These are phyloP conservation scores for Nemotelus nigrinus DNA, from an alignment of 2,888 invertebrate genomes.

Conservation along the genomic window DNA sequence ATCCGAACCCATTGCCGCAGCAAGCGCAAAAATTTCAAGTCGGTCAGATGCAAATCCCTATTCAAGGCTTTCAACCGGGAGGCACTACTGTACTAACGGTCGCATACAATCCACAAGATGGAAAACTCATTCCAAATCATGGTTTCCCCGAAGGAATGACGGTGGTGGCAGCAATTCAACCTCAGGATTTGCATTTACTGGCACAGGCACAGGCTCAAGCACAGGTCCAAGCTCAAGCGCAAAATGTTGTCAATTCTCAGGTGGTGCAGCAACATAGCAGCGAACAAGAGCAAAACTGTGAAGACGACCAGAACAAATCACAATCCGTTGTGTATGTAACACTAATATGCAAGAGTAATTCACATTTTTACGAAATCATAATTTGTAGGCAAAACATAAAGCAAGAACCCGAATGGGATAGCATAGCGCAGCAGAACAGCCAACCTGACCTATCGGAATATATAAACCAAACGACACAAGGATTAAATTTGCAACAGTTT, in stretches of 20 bases:
- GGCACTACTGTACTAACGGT: conserved; percentile 78
- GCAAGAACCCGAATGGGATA: conserved; percentile 62
- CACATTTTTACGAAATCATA: background rate
- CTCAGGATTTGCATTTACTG: conserved; percentile 76
- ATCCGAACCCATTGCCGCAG: conserved; percentile 68
- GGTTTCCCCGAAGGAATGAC: conserved; percentile 71
- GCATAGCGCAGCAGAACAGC: conserved; percentile 56
- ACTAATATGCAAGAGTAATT: conserved; percentile 37
- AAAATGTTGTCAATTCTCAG: conserved; percentile 37
- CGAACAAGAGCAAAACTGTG: conserved; percentile 37
- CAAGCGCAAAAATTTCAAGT: conserved; percentile 75
- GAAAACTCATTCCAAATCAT: conserved; percentile 69
- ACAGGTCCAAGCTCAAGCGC: conserved; percentile 40
- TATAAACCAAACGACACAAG: conserved; percentile 66
- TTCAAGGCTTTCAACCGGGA: conserved; percentile 77
- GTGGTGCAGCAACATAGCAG: conserved; percentile 25
- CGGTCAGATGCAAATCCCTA: conserved; percentile 76
- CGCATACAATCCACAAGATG: conserved; percentile 75
- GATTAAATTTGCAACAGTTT: conserved; percentile 71
- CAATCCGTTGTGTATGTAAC: conserved; percentile 47
- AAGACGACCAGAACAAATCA: conserved; percentile 47
- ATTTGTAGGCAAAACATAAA: conserved; percentile 53
- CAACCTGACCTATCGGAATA: conserved; percentile 67
- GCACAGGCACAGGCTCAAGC: conserved; percentile 59
- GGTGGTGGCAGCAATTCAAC: conserved; percentile 73